Percentiles rank a stretch among this genome's conserved stretches.
These are phyloP conservation scores for Macaria notata DNA, from an alignment of 2,888 invertebrate species.

Conservation along the genomic window DNA sequence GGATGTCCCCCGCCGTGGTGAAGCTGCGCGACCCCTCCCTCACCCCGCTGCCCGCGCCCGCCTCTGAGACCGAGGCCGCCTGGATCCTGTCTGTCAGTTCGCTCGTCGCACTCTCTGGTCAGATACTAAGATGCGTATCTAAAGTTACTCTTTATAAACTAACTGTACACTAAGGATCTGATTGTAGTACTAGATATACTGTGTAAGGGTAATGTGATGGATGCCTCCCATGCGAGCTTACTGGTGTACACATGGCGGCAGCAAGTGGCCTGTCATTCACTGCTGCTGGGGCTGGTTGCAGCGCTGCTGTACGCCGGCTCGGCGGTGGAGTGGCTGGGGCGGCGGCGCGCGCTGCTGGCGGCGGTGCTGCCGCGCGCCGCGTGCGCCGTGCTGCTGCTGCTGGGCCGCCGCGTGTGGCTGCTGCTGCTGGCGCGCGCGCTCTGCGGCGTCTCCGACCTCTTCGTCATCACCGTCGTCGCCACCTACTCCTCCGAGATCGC, in stretches of 20 bases:
- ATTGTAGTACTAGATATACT: neutral
- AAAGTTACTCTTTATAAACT: too few relatives aligned
- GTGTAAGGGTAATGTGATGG: too few relatives aligned
- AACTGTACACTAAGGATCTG: too few relatives aligned
- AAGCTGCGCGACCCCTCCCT: constrained; percentile 14
- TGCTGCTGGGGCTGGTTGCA: too few relatives aligned
- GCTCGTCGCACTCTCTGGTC: constrained; percentile 9
- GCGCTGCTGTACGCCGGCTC: too few relatives aligned
- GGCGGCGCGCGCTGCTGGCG: constrained; percentile 12
- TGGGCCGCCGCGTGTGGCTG: constrained; percentile 13
- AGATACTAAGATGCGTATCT: too few relatives aligned
- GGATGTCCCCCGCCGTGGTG: constrained; percentile 22
- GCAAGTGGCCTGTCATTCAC: too few relatives aligned
- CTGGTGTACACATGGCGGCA: too few relatives aligned
- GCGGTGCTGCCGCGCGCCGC: constrained; percentile 9
- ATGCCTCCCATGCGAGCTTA: too few relatives aligned
- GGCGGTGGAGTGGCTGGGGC: too few relatives aligned
- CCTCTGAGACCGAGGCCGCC: constrained; percentile 14
- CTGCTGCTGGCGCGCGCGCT: constrained; percentile 10
- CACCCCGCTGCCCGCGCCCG: constrained; percentile 9
- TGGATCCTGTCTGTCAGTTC: constrained; percentile 20
- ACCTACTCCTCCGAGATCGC: constrained; percentile 20
- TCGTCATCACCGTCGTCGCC: constrained; percentile 8
- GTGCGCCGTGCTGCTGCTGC: constrained; percentile 11
- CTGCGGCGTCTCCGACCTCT: constrained; percentile 15